phyloP scores from a whole-genome alignment of 1,140 invertebrate species.

The Leptinotarsa texana region DNA sequence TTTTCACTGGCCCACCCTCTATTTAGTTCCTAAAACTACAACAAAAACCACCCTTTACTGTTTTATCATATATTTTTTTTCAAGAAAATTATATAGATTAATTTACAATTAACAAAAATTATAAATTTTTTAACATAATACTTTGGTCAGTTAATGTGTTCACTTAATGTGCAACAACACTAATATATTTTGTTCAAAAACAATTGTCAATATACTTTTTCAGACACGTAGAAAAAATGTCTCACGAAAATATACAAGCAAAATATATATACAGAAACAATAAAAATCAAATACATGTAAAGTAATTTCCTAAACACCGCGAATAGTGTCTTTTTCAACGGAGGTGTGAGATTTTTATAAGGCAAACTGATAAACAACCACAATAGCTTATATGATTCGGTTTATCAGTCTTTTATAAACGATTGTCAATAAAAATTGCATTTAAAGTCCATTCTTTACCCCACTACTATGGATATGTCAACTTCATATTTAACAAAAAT shows the following conservation, averaged over 20 bases:
- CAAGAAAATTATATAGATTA: not conserved
- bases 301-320: not conserved
- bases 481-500: not conserved
- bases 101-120: not conserved
- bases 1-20: too few relatives aligned
- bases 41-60: not conserved
- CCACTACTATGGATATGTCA: not conserved
- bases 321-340: not conserved
- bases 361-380: not conserved
- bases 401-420: slow-evolving; percentile 2
- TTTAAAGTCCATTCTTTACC: not conserved
- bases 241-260: too few relatives aligned
- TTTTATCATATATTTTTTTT: not conserved
- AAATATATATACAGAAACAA: too few relatives aligned
- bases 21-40: not conserved
- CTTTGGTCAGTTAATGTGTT: slow-evolving; percentile 13
- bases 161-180: slow-evolving; percentile 1
- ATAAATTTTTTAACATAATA: slow-evolving; percentile 5
- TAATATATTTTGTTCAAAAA: slow-evolving; percentile 1
- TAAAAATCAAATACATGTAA: too few relatives aligned
- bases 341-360: not conserved
- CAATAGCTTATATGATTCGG: not conserved
- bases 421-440: slow-evolving; percentile 15
- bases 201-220: not conserved
- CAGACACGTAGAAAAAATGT: too few relatives aligned